Evolutionary conservation across 2,113 vertebrate species (phyloP), one percentile per base, ranked within the genome.

Genomic region (Oreotrochilus melanogaster): DNA sequence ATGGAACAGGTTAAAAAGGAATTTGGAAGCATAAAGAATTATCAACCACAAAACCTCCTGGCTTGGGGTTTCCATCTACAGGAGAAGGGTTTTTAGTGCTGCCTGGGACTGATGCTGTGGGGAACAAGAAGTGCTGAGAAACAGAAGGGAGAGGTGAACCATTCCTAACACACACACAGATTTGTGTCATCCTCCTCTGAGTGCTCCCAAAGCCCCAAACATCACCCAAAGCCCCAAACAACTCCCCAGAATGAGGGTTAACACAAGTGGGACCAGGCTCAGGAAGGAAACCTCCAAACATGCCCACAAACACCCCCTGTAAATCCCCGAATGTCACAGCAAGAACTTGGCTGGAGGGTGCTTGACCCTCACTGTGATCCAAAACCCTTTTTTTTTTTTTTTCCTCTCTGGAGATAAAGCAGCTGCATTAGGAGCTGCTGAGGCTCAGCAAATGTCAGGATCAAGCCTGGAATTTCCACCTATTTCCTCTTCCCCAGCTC

Each of bases 81-180:
- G 64, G 28, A 54, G 9, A 31, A 27, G 19, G 8, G 39, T 37
- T 33, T 2, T 3, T 0, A 1, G 67, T 16, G 61, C 61, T 0
- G 0, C n/a, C 24, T 5, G 24, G 51, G 69, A 45, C 8, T 0
- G 0, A 23, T 0, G 0, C 28, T 25, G 27, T 2, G 7, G 35
- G 83, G 54, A 54, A 1, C 42, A 2, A 28, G 27, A 69, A 62
- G 43, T 1, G 22, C 31, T 1, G 0, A 64, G 23, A 43, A 27
- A 8, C 21, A 37, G 75, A 12, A 39, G 4, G 18, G 2, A 31
- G 43, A 28, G n/a, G 17, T 39, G 33, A 14, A 4, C 64, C 1
- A 0, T 54, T 31, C 19, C 7, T 25, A 33, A 1, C 58, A 23
- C 33, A 7, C 3, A 18, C 0, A 16, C 33, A 21, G 24, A 16